phyloP scores from a whole-genome alignment of 2,113 vertebrate species.

The Chaetops frenatus region DNA sequence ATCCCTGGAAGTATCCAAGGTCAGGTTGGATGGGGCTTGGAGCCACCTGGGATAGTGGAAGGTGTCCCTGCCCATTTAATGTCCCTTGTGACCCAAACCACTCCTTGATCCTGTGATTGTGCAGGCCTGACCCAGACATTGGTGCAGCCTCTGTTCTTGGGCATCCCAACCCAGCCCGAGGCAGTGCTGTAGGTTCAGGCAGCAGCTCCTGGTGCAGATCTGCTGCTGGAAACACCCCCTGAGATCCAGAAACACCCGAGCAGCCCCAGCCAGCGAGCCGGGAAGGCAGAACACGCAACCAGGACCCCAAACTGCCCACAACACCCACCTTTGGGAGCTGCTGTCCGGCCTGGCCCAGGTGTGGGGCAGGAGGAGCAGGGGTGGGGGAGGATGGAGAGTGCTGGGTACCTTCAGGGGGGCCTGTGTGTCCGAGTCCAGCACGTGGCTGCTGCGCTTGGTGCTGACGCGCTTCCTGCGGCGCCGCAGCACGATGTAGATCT shows the following conservation, averaged over 20 bases:
- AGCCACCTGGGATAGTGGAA: background rate
- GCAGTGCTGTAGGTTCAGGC: background rate
- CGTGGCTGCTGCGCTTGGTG: conserved; percentile 75
- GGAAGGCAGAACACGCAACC: rapidly evolving
- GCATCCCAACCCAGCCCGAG: background rate
- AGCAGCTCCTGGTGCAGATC: background rate
- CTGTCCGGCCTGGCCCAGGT: rapidly evolving
- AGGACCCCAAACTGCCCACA: background rate
- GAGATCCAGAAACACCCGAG: background rate
- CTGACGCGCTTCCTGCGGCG: conserved; percentile 77
- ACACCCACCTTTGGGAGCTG: rapidly evolving
- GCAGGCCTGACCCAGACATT: background rate
- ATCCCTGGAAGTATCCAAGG: background rate
- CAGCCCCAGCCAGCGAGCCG: background rate
- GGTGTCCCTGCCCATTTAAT: background rate
- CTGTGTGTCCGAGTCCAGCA: conserved; percentile 60
- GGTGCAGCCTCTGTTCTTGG: background rate
- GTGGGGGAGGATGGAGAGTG: background rate
- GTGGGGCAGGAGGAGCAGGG: background rate
- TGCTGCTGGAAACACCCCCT: background rate
- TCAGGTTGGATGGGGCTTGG: background rate
- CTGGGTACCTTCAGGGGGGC: conserved; percentile 71
- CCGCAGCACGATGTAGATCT: conserved; percentile 80
- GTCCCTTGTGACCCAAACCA: background rate
- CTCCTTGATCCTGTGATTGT: no score